These are phyloP conservation scores for Bolinopsis microptera DNA, from an alignment of 37 sponge, comb jelly and placozoan genomes.

Conservation along the genomic window DNA sequence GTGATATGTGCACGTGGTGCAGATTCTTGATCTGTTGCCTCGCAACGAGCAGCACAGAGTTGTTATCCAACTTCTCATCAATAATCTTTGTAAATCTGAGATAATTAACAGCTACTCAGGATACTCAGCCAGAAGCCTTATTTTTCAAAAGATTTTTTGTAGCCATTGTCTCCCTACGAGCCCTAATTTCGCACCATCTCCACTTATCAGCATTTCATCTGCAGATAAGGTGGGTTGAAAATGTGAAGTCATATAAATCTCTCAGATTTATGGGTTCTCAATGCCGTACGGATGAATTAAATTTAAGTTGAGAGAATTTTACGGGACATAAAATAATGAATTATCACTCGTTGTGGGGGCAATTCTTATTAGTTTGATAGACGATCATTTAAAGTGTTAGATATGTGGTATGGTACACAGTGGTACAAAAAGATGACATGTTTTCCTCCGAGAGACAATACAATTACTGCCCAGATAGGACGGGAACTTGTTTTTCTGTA, in stretches of 20 bases:
- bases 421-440: not conserved
- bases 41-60: not conserved
- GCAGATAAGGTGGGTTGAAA: not conserved
- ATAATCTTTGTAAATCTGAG: not conserved
- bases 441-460: not conserved
- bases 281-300: not conserved
- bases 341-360: not conserved
- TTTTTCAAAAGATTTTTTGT: not conserved
- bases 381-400: not conserved
- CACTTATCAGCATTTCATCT: slow-evolving; percentile 23
- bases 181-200: slow-evolving; percentile 14
- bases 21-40: not conserved
- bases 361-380: not conserved
- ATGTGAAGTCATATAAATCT: slow-evolving; percentile 32
- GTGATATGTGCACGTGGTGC: not conserved
- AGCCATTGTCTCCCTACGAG: slow-evolving; percentile 43
- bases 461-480: not conserved
- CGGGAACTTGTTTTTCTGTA: not conserved
- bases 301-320: slow-evolving; percentile 26
- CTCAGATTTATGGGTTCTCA: not conserved
- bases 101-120: slow-evolving; percentile 62
- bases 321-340: slow-evolving; percentile 2
- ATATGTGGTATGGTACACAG: not conserved
- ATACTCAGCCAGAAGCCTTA: slow-evolving; percentile 48
- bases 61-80: not conserved